A percentile compares a stretch with the other conserved stretches of the same genome.
These are phyloP conservation scores for Buathra laborator DNA, from an alignment of 2,888 invertebrate species.

Conservation along the genomic window DNA sequence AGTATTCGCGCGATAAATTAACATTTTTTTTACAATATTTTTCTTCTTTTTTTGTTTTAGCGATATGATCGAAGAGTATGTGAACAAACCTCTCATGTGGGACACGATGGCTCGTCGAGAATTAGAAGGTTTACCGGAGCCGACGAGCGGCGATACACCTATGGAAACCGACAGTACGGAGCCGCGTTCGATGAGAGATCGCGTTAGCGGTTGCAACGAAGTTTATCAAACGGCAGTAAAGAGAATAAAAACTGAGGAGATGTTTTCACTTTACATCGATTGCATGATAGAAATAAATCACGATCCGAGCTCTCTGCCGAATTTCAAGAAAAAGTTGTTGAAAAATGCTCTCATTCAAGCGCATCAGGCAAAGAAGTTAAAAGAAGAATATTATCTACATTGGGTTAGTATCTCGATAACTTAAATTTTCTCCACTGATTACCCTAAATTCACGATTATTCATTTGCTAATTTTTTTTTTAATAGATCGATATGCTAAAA, in stretches of 20 bases:
- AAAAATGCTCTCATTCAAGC: constrained; percentile 86
- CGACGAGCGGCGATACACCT: constrained; percentile 70
- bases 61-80: constrained; percentile 86
- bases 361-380: constrained; percentile 85
- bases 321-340: constrained; percentile 86
- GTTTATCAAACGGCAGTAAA: constrained; percentile 86
- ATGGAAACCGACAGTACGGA: constrained; percentile 76
- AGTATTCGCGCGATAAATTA: no score
- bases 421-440: neutral
- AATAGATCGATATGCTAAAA: constrained; percentile 79
- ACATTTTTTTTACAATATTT: no score
- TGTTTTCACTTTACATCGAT: constrained; percentile 87
- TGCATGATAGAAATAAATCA: constrained; percentile 87
- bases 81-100: constrained; percentile 87
- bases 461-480: neutral
- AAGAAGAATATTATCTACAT: constrained; percentile 86
- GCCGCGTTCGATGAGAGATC: constrained; percentile 82
- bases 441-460: neutral
- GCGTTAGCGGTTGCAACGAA: constrained; percentile 85
- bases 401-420: constrained; percentile 82
- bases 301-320: constrained; percentile 84
- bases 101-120: constrained; percentile 88
- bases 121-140: constrained; percentile 85
- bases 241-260: constrained; percentile 85
- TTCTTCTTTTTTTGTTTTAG: constrained; percentile 71